Percentiles rank a stretch among this genome's conserved stretches.
phyloP scores from a whole-genome alignment of 2,113 vertebrate species.

The Alaudala cheleensis region DNA sequence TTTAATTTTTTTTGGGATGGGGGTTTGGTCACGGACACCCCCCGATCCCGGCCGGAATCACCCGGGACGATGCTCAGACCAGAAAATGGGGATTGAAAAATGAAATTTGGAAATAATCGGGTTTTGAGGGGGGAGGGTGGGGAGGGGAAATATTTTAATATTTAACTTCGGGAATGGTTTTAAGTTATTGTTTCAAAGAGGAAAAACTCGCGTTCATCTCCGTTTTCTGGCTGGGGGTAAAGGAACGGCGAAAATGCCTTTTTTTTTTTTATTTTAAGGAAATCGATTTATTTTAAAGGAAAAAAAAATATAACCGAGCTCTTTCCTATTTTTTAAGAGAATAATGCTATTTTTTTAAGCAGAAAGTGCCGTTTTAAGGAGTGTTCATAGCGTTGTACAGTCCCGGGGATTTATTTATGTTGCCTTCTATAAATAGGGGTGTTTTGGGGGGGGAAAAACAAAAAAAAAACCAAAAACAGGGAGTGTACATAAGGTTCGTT shows the following conservation, averaged over 20 bases:
- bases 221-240: neutral
- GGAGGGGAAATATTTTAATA: constrained; percentile 9
- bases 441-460: neutral
- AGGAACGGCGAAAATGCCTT: neutral
- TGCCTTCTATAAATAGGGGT: constrained; percentile 63
- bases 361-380: constrained; percentile 32
- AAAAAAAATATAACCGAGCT: neutral
- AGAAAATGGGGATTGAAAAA: constrained; percentile 31
- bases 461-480: neutral
- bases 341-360: constrained; percentile 62
- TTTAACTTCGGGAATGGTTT: constrained; percentile 50
- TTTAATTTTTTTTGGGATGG: neutral
- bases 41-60: neutral
- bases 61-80: neutral
- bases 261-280: neutral
- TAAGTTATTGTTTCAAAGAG: constrained; percentile 61
- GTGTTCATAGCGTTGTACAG: constrained; percentile 63
- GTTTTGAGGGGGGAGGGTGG: no score
- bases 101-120: neutral
- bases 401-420: constrained; percentile 68
- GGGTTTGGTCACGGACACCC: neutral
- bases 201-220: neutral
- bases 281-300: neutral
- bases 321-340: constrained; percentile 59
- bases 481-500: constrained; percentile 61